Base-by-base conservation (phyloP, 2,797 vertebrate genomes). In the Sebastes goodei region DNA sequence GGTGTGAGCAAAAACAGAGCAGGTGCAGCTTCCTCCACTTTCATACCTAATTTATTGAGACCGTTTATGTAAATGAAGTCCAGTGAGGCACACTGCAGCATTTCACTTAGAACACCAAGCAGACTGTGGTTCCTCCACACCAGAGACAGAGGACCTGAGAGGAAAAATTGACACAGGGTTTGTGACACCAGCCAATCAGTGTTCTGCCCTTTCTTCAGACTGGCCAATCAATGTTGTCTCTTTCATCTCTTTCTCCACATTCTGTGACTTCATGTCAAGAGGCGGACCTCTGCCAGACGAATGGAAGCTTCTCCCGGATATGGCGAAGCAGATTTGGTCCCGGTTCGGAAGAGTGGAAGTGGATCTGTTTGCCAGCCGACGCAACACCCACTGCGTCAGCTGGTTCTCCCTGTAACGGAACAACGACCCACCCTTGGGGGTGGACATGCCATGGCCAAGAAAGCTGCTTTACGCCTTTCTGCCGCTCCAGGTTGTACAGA, bases 1-100 rank as follows among this genome's bases (percentile, higher is more conserved):
- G 38, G 38, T 71, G 42, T 53, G 61, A 70, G 79, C 73, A 76
- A 71, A 71, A 49, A 71, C 68, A 56, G 46, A 76, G 21, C 73
- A 81, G 72, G 66, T 76, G 79, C 79, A 42, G 60, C 53, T 71
- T 55, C 55, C 30, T 71, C 20, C 67, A 35, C 60, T 65, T 65
- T 59, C 42, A 65, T 21, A 66, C 6, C 61, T 42, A 25, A 71
- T 81, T 59, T 75, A 81, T 81, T 71, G 65, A 59, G 53, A 66
- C 6, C 42, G 38, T 71, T 81, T 81, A 76, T 53, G 20, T 53
- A 53, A 53, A 53, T 53, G 49, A 53, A 53, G 35, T 66, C 52
- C 33, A 71, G 52, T 12, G n/a, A 65, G 55, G 30, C 55, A 60
- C 61, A 65, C 61, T 33, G 74, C 61, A 72, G 49, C 32, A 6